Evolutionary conservation across 2,113 vertebrate species (phyloP), one percentile per base, ranked within the genome.

Genomic region (Bathybates hornii): DNA sequence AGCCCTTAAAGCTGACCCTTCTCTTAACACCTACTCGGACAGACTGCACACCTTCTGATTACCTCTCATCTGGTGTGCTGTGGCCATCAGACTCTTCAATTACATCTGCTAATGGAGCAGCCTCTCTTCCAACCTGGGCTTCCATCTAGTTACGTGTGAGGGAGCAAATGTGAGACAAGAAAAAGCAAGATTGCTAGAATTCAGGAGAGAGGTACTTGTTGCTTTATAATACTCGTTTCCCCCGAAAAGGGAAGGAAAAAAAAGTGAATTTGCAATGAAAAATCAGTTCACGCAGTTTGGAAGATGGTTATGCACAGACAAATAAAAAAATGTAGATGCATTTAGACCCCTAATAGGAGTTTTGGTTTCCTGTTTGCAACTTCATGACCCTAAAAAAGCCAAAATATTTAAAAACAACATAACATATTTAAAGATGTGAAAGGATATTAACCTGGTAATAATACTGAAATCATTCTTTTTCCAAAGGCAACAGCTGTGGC

Each of bases 1-100:
- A 82, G 36, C 52, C 36, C 45, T 45, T 36, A 89, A 52, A 81
- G 88, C 73, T 85, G 87, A 89, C 89, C 89, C 80, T 6, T 83
- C 87, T 87, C 80, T 90, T 85, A 48, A 93, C 92, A 93, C 88
- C 87, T 82, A 12, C 63, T 61, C 86, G 5, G 50, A 88, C 88
- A 91, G 88, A 73, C 21, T 61, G 68, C 89, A 93, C 87, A 92
- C 93, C 85, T 92, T 16, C 24, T 91, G 91, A 94, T 95, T 95
- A 94, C 61, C 84, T 86, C 91, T 85, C 86, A 89, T 87, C 27
- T 82, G 50, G 36, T 76, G 84, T 81, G 79, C 84, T 78, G 71
- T 6, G 1, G 89, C 80, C 83, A 86, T 87, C 80, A 90, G 57
- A 93, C 63, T 71, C 79, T 80, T 81, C 89, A 90, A 93, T 94